phyloP scores from a whole-genome alignment of 2,888 invertebrate species.

The Thymelicus lineola region DNA sequence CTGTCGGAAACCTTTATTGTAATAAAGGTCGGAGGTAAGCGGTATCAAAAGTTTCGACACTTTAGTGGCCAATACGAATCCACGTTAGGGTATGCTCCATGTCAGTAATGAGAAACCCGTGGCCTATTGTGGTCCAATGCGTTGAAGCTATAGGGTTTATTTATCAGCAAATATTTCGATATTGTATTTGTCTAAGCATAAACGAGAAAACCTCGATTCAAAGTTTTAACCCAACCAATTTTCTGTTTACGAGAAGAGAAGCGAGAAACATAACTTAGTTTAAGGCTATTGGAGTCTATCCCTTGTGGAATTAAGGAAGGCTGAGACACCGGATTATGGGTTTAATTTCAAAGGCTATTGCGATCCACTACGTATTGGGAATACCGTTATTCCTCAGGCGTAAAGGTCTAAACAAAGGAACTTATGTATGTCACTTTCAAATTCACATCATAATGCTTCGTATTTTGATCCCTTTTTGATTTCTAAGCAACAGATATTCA shows the following conservation, averaged over 20 bases:
- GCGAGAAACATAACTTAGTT: slow-evolving; percentile 2
- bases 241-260: slow-evolving; percentile 22
- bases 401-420: slow-evolving; percentile 26
- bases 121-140: too few species aligned
- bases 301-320: slow-evolving; percentile 6
- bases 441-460: slow-evolving; percentile 6
- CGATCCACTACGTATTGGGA: slow-evolving; percentile 3
- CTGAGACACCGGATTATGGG: slow-evolving; percentile 9
- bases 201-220: not conserved
- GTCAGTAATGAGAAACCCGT: too few species aligned
- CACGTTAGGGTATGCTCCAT: too few species aligned
- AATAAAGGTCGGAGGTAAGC: too few species aligned
- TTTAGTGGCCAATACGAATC: too few species aligned
- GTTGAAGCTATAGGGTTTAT: too few species aligned
- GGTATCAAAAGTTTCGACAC: too few species aligned
- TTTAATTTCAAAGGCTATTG: slow-evolving; percentile 9
- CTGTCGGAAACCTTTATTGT: too few species aligned
- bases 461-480: slow-evolving; percentile 25
- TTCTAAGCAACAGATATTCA: not conserved
- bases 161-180: too few species aligned
- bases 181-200: too few species aligned
- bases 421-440: slow-evolving; percentile 12
- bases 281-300: slow-evolving; percentile 1
- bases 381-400: not conserved
- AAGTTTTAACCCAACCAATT: slow-evolving; percentile 4